These are phyloP conservation scores for Drosophila phalerata DNA, from an alignment of 2,888 invertebrate genomes.

Conservation along the genomic window DNA sequence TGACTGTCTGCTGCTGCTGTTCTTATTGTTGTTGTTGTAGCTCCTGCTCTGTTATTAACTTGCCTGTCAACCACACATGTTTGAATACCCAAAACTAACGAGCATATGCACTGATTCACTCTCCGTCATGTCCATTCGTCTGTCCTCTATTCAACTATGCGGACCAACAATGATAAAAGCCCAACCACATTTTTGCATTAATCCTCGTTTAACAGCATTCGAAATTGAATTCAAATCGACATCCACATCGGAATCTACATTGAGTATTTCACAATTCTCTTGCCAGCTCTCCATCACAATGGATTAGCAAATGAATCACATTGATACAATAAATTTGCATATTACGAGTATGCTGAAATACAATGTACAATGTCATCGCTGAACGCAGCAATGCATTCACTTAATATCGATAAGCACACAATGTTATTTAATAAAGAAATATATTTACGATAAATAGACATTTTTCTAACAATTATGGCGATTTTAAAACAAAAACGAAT, in stretches of 20 bases:
- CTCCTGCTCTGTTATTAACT: slow-evolving; percentile 27
- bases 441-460: too few species aligned
- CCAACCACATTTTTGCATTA: slow-evolving; percentile 38
- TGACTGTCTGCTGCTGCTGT: background rate
- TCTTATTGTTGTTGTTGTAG: too few species aligned
- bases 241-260: background rate
- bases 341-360: background rate
- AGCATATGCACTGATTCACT: slow-evolving; percentile 31
- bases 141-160: background rate
- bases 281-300: background rate
- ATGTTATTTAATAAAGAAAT: too few species aligned
- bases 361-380: background rate
- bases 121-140: background rate
- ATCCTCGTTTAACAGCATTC: slow-evolving; percentile 9
- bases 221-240: slow-evolving; percentile 20
- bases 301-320: slow-evolving; percentile 13
- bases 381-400: background rate
- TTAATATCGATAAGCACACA: slow-evolving; percentile 1
- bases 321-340: slow-evolving; percentile 24
- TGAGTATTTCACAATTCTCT: background rate
- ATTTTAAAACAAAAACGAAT: too few species aligned
- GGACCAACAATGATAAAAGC: slow-evolving; percentile 10
- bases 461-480: too few species aligned
- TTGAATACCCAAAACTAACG: slow-evolving; percentile 32
- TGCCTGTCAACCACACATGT: slow-evolving; percentile 36